A percentile compares a stretch with the other conserved stretches of the same genome.
phyloP scores from a whole-genome alignment of 2,888 invertebrate genomes.

The Trachelus troglodyta region DNA sequence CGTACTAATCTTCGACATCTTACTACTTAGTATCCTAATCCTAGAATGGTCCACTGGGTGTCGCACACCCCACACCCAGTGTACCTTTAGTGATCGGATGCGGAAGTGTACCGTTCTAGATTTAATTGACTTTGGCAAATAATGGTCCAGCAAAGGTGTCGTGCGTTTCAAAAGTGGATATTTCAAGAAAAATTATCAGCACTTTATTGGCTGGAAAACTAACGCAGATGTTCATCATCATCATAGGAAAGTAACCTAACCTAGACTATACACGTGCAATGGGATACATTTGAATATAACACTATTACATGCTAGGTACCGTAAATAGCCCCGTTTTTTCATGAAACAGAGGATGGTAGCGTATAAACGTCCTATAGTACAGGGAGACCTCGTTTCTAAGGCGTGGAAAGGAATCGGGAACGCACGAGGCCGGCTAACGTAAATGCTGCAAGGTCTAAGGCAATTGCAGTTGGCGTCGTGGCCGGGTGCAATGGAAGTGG shows the following conservation, averaged over 20 bases:
- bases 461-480: slow-evolving; percentile 50
- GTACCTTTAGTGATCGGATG: too few relatives aligned
- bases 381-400: neutral
- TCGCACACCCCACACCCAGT: too few relatives aligned
- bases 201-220: neutral
- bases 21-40: neutral
- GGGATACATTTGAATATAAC: neutral
- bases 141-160: neutral
- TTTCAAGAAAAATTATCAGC: neutral
- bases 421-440: slow-evolving; percentile 44
- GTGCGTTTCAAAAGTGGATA: neutral
- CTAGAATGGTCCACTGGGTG: too few relatives aligned
- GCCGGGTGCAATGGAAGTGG: slow-evolving; percentile 46
- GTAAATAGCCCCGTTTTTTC: neutral
- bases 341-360: neutral
- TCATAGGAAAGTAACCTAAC: neutral
- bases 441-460: slow-evolving; percentile 56
- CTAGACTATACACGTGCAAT: neutral
- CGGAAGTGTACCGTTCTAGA: too few relatives aligned
- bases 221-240: neutral
- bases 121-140: neutral
- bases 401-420: slow-evolving; percentile 48
- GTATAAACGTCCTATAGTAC: neutral
- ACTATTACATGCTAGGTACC: neutral
- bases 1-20: neutral